Evolutionary conservation across 1,140 invertebrate genomes (phyloP), one percentile per base, ranked within the genome.

Genomic region (Anoplophora glabripennis): DNA sequence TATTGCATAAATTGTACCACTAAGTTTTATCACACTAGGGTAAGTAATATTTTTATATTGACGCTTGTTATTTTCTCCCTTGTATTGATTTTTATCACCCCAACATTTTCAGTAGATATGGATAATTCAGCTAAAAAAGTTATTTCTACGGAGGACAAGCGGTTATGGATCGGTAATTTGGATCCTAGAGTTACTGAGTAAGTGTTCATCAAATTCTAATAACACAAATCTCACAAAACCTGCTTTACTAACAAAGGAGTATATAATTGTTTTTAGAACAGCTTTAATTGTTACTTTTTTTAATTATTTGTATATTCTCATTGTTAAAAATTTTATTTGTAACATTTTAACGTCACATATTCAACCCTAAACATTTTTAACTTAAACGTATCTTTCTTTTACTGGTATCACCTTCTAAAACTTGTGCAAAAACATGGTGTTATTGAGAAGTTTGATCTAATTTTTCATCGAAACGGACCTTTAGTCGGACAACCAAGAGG

Each of bases 401-500:
- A 90, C 85, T 79, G 89, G 89, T 95, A 89, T 86, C 86, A 92
- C 85, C 85, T 96, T 80, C 80, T 96, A 77, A 96, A 96, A 91
- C 84, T 95, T 75, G 82, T 94, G 78, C 91, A 94, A 86, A 89
- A 90, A 83, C 88, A 90, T 86, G 93, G 93, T 73, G 80, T 83
- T 66, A 89, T 96, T 70, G 89, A 92, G 80, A 94, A 94, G 84
- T 95, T 96, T 81, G 93, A 96, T 78, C 87, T 95, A 76, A 84
- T 96, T 51, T 95, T 94, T 75, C 92, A 96, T 75, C 92, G 92
- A 64, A 86, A 85, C 59, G 94, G 94, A 53, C 90, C 92, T 47
- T 84, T 90, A 69, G 85, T 86, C 69, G 93, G 93, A 41, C 90
- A 92, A 74, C 90, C 93, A 0, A 79, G 92, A 63, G 93, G 94